A percentile compares a stretch with the other conserved stretches of the same genome.
These are phyloP conservation scores for Otolemur crassicaudatus DNA, from an alignment of 2,797 vertebrate genomes.

Conservation along the genomic window DNA sequence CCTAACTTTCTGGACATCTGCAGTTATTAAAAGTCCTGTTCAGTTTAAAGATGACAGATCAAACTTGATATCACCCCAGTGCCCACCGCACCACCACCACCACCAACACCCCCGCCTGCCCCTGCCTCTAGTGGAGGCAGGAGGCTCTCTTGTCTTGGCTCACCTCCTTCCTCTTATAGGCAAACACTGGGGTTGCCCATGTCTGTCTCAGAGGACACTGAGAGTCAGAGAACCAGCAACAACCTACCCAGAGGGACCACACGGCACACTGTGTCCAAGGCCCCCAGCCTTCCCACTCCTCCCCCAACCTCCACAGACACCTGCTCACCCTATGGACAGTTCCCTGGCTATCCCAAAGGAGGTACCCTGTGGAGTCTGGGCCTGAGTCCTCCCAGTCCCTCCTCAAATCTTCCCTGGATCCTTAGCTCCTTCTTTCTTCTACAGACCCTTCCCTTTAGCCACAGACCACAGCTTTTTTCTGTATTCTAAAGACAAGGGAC, in stretches of 20 bases:
- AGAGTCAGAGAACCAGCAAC: not conserved
- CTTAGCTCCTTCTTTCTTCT: not conserved
- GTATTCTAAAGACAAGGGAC: not conserved
- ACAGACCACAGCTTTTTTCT: not conserved
- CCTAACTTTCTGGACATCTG: not conserved
- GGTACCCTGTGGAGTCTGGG: not conserved
- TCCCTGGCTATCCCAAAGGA: not conserved
- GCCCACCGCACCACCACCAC: too few relatives aligned
- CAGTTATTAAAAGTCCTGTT: not conserved
- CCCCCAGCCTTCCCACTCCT: too few relatives aligned
- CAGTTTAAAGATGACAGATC: not conserved
- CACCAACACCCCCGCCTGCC: too few relatives aligned
- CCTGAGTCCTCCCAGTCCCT: not conserved
- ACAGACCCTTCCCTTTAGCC: not conserved
- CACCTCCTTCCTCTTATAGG: not conserved
- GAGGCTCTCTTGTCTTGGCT: too few relatives aligned
- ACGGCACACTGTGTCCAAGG: too few relatives aligned
- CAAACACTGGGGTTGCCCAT: fast-evolving
- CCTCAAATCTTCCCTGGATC: not conserved
- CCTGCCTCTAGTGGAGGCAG: not conserved
- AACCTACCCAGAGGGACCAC: not conserved
- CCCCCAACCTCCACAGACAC: too few relatives aligned
- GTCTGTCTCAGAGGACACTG: not conserved
- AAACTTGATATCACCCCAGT: not conserved
- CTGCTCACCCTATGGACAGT: not conserved